Conservation (phyloP, 2,888 invertebrate species). For the Iselma pallidipennis region DNA sequence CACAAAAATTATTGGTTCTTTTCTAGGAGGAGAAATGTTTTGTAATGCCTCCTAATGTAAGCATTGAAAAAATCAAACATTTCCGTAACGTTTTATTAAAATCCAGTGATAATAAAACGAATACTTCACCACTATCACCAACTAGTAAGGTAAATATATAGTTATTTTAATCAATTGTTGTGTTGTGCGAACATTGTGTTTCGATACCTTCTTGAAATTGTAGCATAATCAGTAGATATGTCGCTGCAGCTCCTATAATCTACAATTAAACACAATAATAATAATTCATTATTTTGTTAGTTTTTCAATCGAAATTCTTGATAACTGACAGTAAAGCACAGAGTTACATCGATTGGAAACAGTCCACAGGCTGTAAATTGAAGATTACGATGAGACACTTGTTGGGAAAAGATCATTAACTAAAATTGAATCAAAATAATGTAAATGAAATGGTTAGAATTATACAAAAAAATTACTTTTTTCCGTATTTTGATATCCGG, state of each 20-base stretch:
- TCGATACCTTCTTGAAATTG: constrained; percentile 55
- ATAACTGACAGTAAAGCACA: constrained; percentile 33
- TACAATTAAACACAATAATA: too few species aligned
- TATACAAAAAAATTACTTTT: constrained; percentile 11
- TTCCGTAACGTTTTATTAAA: constrained; percentile 25
- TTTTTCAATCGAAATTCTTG: background rate
- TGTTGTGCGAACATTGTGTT: constrained; percentile 35
- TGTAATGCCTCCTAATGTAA: constrained; percentile 23
- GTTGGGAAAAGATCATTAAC: constrained; percentile 41
- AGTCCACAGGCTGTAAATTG: constrained; percentile 41
- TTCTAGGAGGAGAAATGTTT: constrained; percentile 32
- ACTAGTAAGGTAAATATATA: constrained; percentile 20
- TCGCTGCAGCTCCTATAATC: constrained; percentile 54
- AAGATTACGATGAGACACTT: constrained; percentile 35
- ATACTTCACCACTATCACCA: constrained; percentile 6
- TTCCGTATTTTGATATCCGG: constrained; percentile 9
- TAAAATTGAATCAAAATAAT: constrained; percentile 26
- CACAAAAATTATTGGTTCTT: constrained; percentile 10
- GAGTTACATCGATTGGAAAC: constrained; percentile 36
- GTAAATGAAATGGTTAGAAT: background rate
- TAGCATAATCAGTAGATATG: constrained; percentile 56
- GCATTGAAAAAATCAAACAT: constrained; percentile 24
- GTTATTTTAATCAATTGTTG: background rate
- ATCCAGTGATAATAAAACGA: constrained; percentile 6
- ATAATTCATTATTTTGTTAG: constrained; percentile 2